Evolutionary conservation across 2,888 invertebrate genomes (phyloP).

Genomic region (Phymatocera aterrima): DNA sequence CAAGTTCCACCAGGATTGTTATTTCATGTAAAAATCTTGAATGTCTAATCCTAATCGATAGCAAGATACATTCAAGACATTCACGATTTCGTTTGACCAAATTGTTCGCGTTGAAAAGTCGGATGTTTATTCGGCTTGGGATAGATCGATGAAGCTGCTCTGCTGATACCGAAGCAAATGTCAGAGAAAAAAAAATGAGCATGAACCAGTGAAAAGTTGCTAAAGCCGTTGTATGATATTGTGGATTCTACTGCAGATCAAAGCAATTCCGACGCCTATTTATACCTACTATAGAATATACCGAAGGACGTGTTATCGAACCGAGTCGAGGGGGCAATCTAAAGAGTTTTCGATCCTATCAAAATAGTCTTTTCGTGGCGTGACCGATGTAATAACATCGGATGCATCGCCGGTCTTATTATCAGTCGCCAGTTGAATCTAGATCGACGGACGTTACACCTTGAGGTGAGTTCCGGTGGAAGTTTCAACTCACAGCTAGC

Average conservation of each 20-base stretch:
- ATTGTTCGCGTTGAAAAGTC: not conserved
- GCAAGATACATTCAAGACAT: not conserved
- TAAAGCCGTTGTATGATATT: not conserved
- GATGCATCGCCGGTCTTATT: slow-evolving; percentile 6
- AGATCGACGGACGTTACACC: not conserved
- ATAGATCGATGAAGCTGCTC: not conserved
- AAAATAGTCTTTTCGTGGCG: slow-evolving; percentile 29
- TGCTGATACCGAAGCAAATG: no score
- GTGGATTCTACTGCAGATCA: no score
- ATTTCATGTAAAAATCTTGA: not conserved
- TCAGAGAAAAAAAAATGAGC: not conserved
- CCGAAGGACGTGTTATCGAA: not conserved
- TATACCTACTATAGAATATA: not conserved
- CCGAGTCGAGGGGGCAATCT: slow-evolving; percentile 18
- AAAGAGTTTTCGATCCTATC: slow-evolving; percentile 21
- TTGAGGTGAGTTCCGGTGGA: not conserved
- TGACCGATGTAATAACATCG: slow-evolving; percentile 8
- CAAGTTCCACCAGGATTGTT: not conserved
- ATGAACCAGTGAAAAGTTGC: not conserved
- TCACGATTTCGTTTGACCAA: not conserved
- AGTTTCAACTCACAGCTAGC: no score
- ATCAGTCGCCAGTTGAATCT: slow-evolving; percentile 15
- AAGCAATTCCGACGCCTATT: not conserved
- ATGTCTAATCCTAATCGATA: not conserved
- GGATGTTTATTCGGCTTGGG: not conserved